phyloP scores from a whole-genome alignment of 2,797 vertebrate genomes.

The Poliocrania exsul region DNA sequence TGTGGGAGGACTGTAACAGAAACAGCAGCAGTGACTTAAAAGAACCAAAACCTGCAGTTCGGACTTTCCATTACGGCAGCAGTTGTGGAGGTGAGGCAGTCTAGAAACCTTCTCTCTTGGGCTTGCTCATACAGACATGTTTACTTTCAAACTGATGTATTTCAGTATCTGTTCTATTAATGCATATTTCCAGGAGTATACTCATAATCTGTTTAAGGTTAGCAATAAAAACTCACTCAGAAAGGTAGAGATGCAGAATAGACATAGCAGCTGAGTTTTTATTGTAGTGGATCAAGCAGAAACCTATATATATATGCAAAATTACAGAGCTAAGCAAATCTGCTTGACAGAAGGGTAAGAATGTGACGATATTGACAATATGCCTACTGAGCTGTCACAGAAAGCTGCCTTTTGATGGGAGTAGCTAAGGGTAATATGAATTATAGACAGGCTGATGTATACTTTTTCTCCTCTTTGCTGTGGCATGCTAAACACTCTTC shows the following conservation, averaged over 20 bases:
- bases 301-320: background rate
- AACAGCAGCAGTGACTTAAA: background rate
- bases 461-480: background rate
- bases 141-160: constrained; percentile 17
- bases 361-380: background rate
- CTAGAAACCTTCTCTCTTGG: background rate
- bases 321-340: background rate
- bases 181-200: background rate
- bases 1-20: background rate
- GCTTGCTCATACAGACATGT: background rate
- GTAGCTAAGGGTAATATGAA: background rate
- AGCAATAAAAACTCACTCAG: background rate
- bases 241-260: background rate
- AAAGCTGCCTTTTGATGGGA: background rate
- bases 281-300: background rate
- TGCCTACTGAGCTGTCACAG: background rate
- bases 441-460: background rate
- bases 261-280: background rate
- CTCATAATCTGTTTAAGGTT: background rate
- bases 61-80: background rate
- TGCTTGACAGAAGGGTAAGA: background rate
- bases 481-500: background rate
- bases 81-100: background rate
- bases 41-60: background rate
- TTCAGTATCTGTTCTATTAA: background rate